A percentile compares a stretch with the other conserved stretches of the same genome.
Conservation (phyloP, 2,113 vertebrate species). For the Delphinapterus leucas region DNA sequence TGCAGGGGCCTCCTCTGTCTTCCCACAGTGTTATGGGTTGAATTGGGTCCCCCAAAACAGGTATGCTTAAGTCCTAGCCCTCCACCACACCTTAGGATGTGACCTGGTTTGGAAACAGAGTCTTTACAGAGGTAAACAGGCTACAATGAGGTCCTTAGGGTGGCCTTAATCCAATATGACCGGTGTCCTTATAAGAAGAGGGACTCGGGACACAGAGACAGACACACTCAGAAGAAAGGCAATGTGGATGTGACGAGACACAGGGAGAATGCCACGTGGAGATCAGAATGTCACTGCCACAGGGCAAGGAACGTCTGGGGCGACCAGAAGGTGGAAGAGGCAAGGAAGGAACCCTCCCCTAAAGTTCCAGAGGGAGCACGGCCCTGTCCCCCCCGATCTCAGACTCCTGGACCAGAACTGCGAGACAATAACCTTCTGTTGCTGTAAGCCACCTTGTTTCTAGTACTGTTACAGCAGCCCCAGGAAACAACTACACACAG, state of each 20-base stretch:
- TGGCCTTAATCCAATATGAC: not conserved
- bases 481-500: not conserved
- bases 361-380: not conserved
- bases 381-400: not conserved
- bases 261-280: accelerated
- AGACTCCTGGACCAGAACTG: not conserved
- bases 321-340: not conserved
- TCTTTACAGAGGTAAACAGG: not conserved
- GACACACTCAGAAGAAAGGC: not conserved
- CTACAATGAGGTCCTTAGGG: accelerated
- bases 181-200: not conserved
- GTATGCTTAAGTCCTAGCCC: not conserved
- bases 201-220: not conserved
- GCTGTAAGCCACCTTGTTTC: no score
- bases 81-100: not conserved
- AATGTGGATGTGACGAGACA: accelerated
- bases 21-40: no score
- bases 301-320: accelerated
- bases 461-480: accelerated
- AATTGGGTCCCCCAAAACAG: not conserved
- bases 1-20: not conserved
- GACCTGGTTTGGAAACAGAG: not conserved
- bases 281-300: not conserved
- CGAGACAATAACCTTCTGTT: not conserved
- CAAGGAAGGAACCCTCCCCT: not conserved